Percentiles rank a stretch among this genome's conserved stretches.
Evolutionary conservation across 2,888 invertebrate species (phyloP).

Genomic region (Drosophila fulvimacula): DNA sequence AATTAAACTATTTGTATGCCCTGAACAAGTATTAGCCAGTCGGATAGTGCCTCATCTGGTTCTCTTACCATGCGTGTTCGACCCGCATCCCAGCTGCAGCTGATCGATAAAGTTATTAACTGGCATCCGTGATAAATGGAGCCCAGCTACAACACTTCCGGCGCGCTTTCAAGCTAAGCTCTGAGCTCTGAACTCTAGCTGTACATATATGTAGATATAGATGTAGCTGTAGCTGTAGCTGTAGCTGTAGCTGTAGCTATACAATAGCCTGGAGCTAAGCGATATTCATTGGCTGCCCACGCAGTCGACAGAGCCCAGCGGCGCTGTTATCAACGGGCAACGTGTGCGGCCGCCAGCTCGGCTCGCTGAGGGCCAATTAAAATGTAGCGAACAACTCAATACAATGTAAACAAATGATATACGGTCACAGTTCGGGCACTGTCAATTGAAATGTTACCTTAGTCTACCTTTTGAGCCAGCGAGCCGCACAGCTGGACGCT

Average conservation of each 20-base stretch:
- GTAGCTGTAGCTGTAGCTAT: neutral
- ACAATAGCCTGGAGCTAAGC: constrained; percentile 15
- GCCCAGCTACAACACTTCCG: constrained; percentile 63
- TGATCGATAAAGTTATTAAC: constrained; percentile 67
- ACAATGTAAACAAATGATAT: constrained; percentile 80
- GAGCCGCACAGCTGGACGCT: constrained; percentile 64
- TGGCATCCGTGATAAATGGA: constrained; percentile 62
- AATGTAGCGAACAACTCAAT: constrained; percentile 74
- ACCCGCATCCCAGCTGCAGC: constrained; percentile 50
- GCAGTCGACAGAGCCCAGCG: constrained; percentile 31
- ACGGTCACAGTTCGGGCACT: constrained; percentile 61
- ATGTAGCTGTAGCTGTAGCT: neutral
- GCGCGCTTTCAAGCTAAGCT: constrained; percentile 39
- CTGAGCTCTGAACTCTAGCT: neutral
- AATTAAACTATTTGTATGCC: neutral
- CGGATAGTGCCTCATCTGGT: neutral
- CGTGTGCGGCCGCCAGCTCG: constrained; percentile 60
- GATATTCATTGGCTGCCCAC: constrained; percentile 47
- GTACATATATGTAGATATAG: neutral
- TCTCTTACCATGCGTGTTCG: neutral
- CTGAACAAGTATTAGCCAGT: neutral
- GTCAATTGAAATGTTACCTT: constrained; percentile 68
- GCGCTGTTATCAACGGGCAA: constrained; percentile 56
- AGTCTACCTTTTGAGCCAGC: constrained; percentile 50
- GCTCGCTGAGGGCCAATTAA: constrained; percentile 62